Conservation (phyloP, 2,797 vertebrate genomes). For the Stomatorhinus walkeri region DNA sequence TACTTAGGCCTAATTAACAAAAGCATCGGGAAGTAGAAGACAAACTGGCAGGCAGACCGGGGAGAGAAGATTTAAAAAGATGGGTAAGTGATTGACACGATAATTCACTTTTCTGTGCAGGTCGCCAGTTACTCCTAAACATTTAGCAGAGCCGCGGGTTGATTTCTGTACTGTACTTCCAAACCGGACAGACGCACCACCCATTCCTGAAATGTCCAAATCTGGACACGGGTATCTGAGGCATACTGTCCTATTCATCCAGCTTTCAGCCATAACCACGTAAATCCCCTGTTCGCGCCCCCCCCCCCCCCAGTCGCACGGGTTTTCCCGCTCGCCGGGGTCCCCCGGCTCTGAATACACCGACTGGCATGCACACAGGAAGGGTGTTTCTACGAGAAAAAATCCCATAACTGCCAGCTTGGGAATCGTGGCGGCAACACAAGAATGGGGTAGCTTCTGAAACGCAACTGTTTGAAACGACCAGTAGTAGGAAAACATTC, state of each 20-base stretch:
- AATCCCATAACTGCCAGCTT: background rate
- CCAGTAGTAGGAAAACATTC: background rate
- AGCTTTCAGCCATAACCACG: background rate
- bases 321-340: background rate
- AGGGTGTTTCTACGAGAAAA: background rate
- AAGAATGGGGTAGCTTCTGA: background rate
- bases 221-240: background rate
- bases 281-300: background rate
- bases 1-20: background rate
- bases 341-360: background rate
- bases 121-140: background rate
- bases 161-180: background rate
- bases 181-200: background rate
- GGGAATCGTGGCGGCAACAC: background rate
- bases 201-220: background rate
- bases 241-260: background rate
- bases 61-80: background rate
- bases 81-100: background rate
- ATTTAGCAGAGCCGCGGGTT: background rate
- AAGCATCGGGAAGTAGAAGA: background rate
- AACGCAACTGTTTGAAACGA: background rate
- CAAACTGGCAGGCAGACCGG: background rate
- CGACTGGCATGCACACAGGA: background rate
- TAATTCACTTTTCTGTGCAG: background rate
- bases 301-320: background rate